phyloP scores from a whole-genome alignment of 1,140 invertebrate species.

The Geopemphigus sp. region DNA sequence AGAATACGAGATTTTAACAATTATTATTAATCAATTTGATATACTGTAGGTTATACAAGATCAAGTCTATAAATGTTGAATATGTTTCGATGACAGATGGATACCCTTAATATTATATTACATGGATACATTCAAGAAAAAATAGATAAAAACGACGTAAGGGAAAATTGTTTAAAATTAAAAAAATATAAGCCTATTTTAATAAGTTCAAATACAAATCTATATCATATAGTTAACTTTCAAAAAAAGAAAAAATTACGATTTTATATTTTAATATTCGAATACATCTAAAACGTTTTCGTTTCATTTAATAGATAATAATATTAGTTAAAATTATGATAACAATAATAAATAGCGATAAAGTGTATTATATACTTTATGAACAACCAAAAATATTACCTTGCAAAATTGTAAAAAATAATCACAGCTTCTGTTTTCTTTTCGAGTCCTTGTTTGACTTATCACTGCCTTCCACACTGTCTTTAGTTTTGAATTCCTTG shows the following conservation, averaged over 20 bases:
- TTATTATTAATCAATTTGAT: background rate
- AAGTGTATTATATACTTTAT: conserved; percentile 8
- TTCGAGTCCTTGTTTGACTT: conserved; percentile 28
- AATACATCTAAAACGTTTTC: background rate
- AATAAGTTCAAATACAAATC: background rate
- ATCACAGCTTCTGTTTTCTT: conserved; percentile 46
- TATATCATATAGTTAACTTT: conserved; percentile 4
- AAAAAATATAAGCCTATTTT: conserved; percentile 5
- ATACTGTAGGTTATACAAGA: background rate
- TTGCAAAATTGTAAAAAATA: conserved; percentile 42
- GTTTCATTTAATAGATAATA: conserved; percentile 4
- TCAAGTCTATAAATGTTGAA: background rate
- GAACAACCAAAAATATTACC: conserved; percentile 22
- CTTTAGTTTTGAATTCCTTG: conserved; percentile 18
- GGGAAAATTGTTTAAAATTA: background rate
- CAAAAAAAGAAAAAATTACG: background rate
- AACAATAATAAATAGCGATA: conserved; percentile 2
- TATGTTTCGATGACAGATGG: background rate
- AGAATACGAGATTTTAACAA: conserved; percentile 1
- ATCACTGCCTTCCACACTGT: background rate
- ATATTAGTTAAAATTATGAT: conserved; percentile 9
- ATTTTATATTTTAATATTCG: background rate
- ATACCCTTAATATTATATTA: background rate
- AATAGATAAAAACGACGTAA: background rate
- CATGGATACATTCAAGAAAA: background rate